Evolutionary conservation across 2,113 vertebrate species (phyloP).

Genomic region (Festucalex cinctus): DNA sequence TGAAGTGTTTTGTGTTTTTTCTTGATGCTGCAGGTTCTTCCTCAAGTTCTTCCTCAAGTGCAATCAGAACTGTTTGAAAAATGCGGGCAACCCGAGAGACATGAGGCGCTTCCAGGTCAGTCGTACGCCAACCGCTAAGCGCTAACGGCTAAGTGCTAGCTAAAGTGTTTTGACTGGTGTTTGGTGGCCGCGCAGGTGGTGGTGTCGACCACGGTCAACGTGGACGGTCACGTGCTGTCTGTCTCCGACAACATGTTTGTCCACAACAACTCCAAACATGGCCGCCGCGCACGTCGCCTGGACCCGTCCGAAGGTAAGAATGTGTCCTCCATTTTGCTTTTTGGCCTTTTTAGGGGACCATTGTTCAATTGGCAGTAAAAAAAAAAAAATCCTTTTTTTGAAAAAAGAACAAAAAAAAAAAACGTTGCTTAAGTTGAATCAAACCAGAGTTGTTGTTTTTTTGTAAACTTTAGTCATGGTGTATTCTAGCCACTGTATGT

Average conservation of each 20-base stretch:
- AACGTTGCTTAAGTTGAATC: no score
- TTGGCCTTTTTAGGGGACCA: no score
- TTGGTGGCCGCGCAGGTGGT: conserved; percentile 76
- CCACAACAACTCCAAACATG: conserved; percentile 97
- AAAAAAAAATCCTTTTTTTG: no score
- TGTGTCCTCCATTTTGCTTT: not conserved
- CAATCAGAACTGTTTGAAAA: conserved; percentile 96
- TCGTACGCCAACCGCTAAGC: not conserved
- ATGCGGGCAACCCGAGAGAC: conserved; percentile 89
- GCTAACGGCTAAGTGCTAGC: not conserved
- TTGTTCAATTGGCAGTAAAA: no score
- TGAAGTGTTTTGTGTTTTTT: not conserved
- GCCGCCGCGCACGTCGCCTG: conserved; percentile 85
- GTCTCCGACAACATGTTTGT: conserved; percentile 98
- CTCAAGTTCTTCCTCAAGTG: conserved; percentile 94
- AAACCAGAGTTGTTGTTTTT: no score
- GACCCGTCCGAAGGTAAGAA: conserved; percentile 90
- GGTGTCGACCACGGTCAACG: conserved; percentile 90
- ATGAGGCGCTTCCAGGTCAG: conserved; percentile 92
- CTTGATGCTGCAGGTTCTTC: conserved; percentile 75
- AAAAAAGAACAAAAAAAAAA: no score
- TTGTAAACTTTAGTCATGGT: no score
- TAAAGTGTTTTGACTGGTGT: not conserved
- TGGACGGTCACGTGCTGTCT: conserved; percentile 88
- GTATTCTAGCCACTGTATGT: no score